These are phyloP conservation scores for Anthoscopus minutus DNA, from an alignment of 2,113 vertebrate genomes.

Conservation along the genomic window DNA sequence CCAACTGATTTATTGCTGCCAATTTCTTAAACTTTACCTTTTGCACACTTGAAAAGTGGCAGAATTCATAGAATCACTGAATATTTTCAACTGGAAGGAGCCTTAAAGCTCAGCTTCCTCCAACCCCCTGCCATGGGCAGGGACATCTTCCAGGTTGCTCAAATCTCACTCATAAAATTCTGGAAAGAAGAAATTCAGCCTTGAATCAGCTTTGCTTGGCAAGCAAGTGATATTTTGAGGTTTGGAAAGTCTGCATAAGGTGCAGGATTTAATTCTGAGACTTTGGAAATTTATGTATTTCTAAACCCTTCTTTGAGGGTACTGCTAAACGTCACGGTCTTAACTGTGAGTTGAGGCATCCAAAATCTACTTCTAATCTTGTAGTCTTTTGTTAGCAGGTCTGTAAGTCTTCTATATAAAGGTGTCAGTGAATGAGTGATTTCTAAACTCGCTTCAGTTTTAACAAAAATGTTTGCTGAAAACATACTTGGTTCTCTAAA, in stretches of 20 bases:
- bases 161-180: background rate
- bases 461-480: background rate
- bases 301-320: background rate
- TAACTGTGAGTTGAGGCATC: background rate
- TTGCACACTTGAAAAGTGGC: background rate
- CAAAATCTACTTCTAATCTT: background rate
- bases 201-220: background rate
- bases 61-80: background rate
- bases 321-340: background rate
- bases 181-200: background rate
- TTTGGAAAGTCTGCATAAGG: background rate
- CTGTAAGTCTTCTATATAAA: background rate
- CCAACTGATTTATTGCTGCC: background rate
- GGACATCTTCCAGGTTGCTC: background rate
- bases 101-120: background rate
- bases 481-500: background rate
- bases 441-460: background rate
- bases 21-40: background rate
- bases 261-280: background rate
- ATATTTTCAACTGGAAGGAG: background rate
- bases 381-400: background rate
- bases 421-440: background rate
- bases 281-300: background rate
- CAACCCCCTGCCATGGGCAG: background rate
- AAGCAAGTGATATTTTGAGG: background rate